Conservation (phyloP, 2,113 vertebrate genomes). For the Rutilus rutilus region DNA sequence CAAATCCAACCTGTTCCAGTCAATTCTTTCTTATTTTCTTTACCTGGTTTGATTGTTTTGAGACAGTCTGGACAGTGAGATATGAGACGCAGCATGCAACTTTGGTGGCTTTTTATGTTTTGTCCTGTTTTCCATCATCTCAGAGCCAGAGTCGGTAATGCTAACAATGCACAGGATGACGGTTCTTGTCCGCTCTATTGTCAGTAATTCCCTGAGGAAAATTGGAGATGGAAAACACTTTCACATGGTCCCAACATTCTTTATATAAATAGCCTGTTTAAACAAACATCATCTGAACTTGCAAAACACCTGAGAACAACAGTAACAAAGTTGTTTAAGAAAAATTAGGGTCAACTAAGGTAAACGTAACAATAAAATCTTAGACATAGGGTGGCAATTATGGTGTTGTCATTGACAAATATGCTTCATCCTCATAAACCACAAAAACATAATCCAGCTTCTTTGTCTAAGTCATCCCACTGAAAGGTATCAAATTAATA, state of each 20-base stretch:
- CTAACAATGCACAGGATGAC: constrained; percentile 35
- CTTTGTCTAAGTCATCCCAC: not conserved
- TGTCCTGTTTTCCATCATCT: not conserved
- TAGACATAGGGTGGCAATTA: not conserved
- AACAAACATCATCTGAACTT: constrained; percentile 1
- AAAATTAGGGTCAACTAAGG: not conserved
- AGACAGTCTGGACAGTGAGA: constrained; percentile 30
- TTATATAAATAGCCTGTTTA: not conserved
- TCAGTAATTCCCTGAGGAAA: constrained; percentile 19
- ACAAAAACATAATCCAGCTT: not conserved
- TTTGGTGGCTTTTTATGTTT: constrained; percentile 5
- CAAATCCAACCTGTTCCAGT: constrained; percentile 19
- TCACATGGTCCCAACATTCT: not conserved
- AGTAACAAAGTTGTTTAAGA: not conserved
- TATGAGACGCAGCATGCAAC: not conserved
- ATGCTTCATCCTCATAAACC: not conserved
- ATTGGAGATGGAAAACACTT: constrained; percentile 38
- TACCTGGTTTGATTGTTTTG: constrained; percentile 41
- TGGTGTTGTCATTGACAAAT: not conserved
- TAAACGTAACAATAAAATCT: not conserved
- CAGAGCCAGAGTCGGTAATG: constrained; percentile 7
- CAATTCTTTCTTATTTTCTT: constrained; percentile 35
- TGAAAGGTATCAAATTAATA: constrained; percentile 47
- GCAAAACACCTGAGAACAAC: constrained; percentile 13
- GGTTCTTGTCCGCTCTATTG: constrained; percentile 22